Evolutionary conservation across 1,140 invertebrate genomes (phyloP), one percentile per base, ranked within the genome.

Genomic region (Druon quercuslanigerum): DNA sequence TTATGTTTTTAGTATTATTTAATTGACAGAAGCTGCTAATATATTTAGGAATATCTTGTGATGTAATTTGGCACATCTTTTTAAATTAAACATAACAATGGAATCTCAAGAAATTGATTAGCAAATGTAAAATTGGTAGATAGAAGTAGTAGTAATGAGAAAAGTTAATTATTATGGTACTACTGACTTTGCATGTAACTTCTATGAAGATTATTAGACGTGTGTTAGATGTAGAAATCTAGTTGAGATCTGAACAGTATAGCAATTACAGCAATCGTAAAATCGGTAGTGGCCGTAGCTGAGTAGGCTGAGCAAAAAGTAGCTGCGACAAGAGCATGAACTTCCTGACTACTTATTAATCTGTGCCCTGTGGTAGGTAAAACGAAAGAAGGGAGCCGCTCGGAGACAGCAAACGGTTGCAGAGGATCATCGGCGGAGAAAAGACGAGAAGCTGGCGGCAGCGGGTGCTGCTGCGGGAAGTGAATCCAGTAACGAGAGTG

Each of bases 401-500:
- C 85, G 91, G 78, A 89, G 89, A 80, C 90, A 91, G 81, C 91
- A 91, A 72, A 83, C 87, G 78, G 85, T 82, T 14, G 75, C 87
- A 71, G 88, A 89, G 77, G 90, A 92, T 80, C 88, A 90, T 75
- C 83, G 88, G 60, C 87, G 89, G 19, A 81, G 87, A 25, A 91
- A 90, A 75, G 90, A 92, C 73, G 90, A 91, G 17, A 92, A 91
- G 79, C 87, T 89, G 77, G 80, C 79, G 56, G 79, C 82, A 17
- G 80, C 74, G 17, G 81, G 74, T 25, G 81, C 77, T 60, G 88
- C 79, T 71, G 86, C 81, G 14, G 88, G 86, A 70, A 90, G 89
- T 74, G 91, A 92, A 75, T 92, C 91, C 46, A 92, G 91, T 73
- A 91, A 91, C 77, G 90, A 91, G 76, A 91, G 91, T 78, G 91